Percentiles rank a stretch among this genome's conserved stretches.
These are phyloP conservation scores for Brachyopa scutellaris DNA, from an alignment of 2,888 invertebrate species.

Conservation along the genomic window DNA sequence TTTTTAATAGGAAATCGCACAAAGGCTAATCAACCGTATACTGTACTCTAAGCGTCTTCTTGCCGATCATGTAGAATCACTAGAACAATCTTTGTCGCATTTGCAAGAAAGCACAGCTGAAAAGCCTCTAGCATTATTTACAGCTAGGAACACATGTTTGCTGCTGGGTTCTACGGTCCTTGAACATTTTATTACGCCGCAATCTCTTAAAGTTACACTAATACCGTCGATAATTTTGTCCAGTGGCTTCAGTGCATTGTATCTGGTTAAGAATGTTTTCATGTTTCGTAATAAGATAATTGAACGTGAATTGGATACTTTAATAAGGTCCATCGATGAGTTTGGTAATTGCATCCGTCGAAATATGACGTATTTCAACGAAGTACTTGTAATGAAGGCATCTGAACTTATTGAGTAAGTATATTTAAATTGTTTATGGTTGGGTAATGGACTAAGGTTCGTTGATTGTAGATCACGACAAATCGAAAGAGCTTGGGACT, in stretches of 20 bases:
- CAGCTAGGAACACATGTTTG: slow-evolving; percentile 77
- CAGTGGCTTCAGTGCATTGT: slow-evolving; percentile 78
- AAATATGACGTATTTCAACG: slow-evolving; percentile 81
- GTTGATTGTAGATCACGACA: slow-evolving; percentile 78
- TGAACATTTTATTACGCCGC: slow-evolving; percentile 78
- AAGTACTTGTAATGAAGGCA: slow-evolving; percentile 80
- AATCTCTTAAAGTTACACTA: slow-evolving; percentile 75
- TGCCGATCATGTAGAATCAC: slow-evolving; percentile 80
- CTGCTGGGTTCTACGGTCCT: slow-evolving; percentile 77
- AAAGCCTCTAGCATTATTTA: slow-evolving; percentile 66
- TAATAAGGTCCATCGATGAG: slow-evolving; percentile 79
- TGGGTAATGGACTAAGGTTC: no score
- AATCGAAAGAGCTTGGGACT: slow-evolving; percentile 80
- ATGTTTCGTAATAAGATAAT: slow-evolving; percentile 79
- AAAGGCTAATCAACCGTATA: slow-evolving; percentile 77
- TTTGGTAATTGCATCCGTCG: slow-evolving; percentile 80
- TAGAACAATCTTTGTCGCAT: slow-evolving; percentile 78
- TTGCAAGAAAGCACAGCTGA: slow-evolving; percentile 17
- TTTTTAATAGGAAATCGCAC: slow-evolving; percentile 75
- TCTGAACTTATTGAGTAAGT: slow-evolving; percentile 79
- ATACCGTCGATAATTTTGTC: slow-evolving; percentile 77
- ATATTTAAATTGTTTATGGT: neutral
- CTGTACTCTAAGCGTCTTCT: slow-evolving; percentile 80
- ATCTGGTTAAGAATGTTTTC: slow-evolving; percentile 77
- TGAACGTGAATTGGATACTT: slow-evolving; percentile 77